Base-by-base conservation (phyloP, 2,797 vertebrate species). In the Naso thynnoides region DNA sequence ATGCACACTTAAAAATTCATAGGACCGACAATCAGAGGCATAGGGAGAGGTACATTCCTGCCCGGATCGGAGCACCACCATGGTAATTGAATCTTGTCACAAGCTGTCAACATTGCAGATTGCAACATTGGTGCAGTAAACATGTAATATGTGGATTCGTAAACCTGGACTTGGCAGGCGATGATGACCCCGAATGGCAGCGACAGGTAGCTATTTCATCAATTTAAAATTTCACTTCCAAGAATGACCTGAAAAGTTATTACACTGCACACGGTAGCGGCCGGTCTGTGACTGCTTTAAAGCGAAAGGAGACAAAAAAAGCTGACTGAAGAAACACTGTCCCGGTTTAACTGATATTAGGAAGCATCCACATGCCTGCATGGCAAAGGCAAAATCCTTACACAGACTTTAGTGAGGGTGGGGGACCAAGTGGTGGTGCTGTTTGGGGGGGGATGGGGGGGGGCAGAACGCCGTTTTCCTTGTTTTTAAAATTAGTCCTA, bases 1-100 rank as follows among this genome's bases (percentile, higher is more conserved):
- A 74, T 56, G 42, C 64, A 78, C 39, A 58, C 59, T 85, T 48
- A 82, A 36, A 83, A 72, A 83, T 52, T 69, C 59, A 69, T 45
- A 62, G 64, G 44, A 41, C 15, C 10, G 53, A 14, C 38, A 57
- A 56, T 81, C 49, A 58, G 41, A 57, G 29, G 45, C 33, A 59
- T 2, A 41, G 24, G 24, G 33, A 63, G 42, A 69, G 39, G 50
- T 76, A 50, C 26, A 23, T 18, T 53, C 58, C 57, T 45, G 45
- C 67, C 44, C 23, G 8, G 52, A 53, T 31, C 59, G 36, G 54
- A 76, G 56, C 24, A 13, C 29, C 73, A 47, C 27, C n/a, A 19
- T 49, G 23, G 33, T 50, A 74, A 61, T 57, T 59, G n/a, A 73
- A 42, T 73, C 27, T 64, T 58, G 64, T 76, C 72, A 80, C 31